Percentiles rank a stretch among this genome's conserved stretches.
These are phyloP conservation scores for Bradypodion pumilum DNA, from an alignment of 2,797 vertebrate species.

Conservation along the genomic window DNA sequence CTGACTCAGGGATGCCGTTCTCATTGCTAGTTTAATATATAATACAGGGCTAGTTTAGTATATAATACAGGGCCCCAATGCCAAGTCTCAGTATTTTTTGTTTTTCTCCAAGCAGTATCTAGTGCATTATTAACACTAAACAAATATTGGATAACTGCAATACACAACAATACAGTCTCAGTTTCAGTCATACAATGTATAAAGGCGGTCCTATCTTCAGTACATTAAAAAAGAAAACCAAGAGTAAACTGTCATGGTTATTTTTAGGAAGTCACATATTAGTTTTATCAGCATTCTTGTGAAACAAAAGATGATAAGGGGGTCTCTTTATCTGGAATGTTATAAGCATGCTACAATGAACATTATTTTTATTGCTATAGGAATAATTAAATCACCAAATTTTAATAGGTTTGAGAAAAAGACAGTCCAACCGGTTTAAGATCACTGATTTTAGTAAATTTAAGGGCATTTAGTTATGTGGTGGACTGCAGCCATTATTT, in stretches of 20 bases:
- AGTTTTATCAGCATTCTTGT: not conserved
- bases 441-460: not conserved
- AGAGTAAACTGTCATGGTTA: not conserved
- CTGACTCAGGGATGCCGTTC: not conserved
- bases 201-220: not conserved
- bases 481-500: not conserved
- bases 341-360: not conserved
- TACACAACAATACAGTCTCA: not conserved
- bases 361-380: not conserved
- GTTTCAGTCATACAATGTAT: not conserved
- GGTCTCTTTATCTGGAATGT: not conserved
- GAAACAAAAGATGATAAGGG: conserved; percentile 2
- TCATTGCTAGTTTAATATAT: no score
- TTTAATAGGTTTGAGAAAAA: conserved; percentile 14
- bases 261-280: not conserved
- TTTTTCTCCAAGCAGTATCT: not conserved
- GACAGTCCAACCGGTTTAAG: not conserved
- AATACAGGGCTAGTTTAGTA: not conserved
- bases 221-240: not conserved
- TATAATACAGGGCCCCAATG: not conserved
- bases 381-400: not conserved
- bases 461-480: not conserved
- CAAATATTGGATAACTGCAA: not conserved
- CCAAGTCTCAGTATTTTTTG: not conserved
- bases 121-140: not conserved